phyloP scores from a whole-genome alignment of 2,797 vertebrate genomes.

The Poecilia wingei region DNA sequence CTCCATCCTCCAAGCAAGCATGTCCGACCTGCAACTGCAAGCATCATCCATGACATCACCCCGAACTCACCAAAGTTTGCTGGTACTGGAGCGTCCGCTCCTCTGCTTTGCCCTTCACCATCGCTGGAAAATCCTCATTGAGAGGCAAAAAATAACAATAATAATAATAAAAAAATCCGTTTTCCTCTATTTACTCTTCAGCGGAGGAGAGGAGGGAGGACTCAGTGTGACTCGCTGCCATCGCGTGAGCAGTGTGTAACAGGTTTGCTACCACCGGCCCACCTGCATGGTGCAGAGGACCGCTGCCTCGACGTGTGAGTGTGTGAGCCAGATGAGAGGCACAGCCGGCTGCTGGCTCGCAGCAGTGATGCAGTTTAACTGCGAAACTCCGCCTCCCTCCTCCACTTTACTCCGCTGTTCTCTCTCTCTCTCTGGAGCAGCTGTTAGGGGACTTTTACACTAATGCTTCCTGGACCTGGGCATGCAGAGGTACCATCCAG shows the following conservation, averaged over 20 bases:
- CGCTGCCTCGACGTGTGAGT: slow-evolving; percentile 1
- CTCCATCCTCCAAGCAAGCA: slow-evolving; percentile 24
- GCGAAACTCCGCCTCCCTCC: slow-evolving; percentile 66
- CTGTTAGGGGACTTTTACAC: slow-evolving; percentile 26
- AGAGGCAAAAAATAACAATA: slow-evolving; percentile 3
- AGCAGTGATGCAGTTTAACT: slow-evolving; percentile 57
- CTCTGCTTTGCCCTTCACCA: slow-evolving; percentile 77
- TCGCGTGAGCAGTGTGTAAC: slow-evolving; percentile 61
- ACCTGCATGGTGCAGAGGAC: slow-evolving; percentile 46
- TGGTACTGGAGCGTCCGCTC: slow-evolving; percentile 80
- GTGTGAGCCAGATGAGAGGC: slow-evolving; percentile 48
- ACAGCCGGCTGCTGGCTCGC: slow-evolving; percentile 46
- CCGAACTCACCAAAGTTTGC: slow-evolving; percentile 84
- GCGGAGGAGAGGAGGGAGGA: slow-evolving; percentile 17
- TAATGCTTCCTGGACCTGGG: slow-evolving; percentile 7
- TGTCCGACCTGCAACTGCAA: slow-evolving; percentile 17
- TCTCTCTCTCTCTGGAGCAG: slow-evolving; percentile 36
- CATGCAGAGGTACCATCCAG: slow-evolving; percentile 4
- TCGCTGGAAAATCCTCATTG: slow-evolving; percentile 68
- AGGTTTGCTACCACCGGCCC: slow-evolving; percentile 47
- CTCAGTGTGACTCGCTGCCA: slow-evolving; percentile 31
- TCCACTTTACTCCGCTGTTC: slow-evolving; percentile 34
- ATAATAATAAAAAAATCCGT: slow-evolving; percentile 2
- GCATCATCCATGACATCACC: slow-evolving; percentile 31
- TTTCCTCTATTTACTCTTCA: slow-evolving; percentile 42